Percentiles rank a stretch among this genome's conserved stretches.
These are phyloP conservation scores for Silurus asotus DNA, from an alignment of 2,113 vertebrate species.

Conservation along the genomic window DNA sequence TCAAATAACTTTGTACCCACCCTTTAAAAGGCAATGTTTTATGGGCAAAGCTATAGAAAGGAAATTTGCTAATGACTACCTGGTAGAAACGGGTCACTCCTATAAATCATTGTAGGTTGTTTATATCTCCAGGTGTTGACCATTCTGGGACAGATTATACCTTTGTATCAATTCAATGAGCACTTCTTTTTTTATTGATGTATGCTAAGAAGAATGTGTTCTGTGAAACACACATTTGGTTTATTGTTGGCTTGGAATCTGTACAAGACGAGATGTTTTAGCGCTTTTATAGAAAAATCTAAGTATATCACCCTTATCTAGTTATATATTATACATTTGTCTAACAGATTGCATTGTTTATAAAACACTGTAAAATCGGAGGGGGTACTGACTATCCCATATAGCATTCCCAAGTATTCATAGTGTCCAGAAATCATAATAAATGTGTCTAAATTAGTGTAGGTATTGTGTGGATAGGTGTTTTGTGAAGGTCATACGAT, in stretches of 20 bases:
- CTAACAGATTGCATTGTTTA: neutral
- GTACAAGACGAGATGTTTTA: neutral
- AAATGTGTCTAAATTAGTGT: neutral
- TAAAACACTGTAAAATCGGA: neutral
- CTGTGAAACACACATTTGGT: neutral
- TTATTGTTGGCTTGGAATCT: neutral
- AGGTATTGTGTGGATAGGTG: neutral
- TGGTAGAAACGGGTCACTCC: neutral
- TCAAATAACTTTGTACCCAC: neutral
- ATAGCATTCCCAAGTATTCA: neutral
- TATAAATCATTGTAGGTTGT: neutral
- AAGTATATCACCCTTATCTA: neutral
- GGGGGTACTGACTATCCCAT: neutral
- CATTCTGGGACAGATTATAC: neutral
- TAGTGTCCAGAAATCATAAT: neutral
- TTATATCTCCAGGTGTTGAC: neutral
- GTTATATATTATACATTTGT: neutral
- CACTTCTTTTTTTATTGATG: neutral
- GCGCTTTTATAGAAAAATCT: too few relatives aligned
- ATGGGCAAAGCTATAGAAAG: neutral
- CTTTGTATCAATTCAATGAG: neutral
- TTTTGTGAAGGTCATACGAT: neutral
- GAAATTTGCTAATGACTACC: neutral
- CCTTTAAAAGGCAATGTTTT: neutral
- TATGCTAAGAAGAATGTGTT: neutral